These are phyloP conservation scores for Camelus dromedarius DNA, from an alignment of 2,113 vertebrate species.

Conservation along the genomic window DNA sequence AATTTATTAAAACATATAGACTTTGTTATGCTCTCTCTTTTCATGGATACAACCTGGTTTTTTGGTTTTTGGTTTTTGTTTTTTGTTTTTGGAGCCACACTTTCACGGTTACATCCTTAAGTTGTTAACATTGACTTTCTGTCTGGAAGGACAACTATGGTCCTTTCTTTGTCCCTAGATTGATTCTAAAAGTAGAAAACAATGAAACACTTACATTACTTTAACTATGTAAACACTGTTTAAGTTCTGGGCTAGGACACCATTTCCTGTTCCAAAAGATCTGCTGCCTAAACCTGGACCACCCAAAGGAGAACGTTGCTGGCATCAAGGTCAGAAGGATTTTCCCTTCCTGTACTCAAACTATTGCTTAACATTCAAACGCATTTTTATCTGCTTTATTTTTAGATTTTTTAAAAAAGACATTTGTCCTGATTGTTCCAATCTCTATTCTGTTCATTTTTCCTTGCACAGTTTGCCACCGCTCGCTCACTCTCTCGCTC, in stretches of 20 bases:
- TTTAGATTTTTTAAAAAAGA: not conserved
- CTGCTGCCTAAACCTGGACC: not conserved
- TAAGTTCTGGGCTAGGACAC: not conserved
- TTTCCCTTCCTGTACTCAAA: not conserved
- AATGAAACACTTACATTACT: not conserved
- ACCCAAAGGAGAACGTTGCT: not conserved
- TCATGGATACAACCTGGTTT: not conserved
- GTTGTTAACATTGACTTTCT: not conserved
- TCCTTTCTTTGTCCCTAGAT: not conserved
- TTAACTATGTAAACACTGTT: not conserved
- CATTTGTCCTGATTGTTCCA: not conserved
- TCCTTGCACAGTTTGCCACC: not conserved
- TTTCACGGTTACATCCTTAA: not conserved
- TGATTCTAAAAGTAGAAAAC: not conserved
- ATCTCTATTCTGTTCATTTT: not conserved
- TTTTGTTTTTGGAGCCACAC: not conserved
- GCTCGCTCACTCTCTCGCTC: not conserved
- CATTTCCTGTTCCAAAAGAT: not conserved
- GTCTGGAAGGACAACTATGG: not conserved
- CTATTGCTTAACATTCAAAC: not conserved
- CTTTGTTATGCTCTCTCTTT: not conserved
- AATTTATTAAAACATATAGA: not conserved
- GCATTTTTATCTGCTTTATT: not conserved
- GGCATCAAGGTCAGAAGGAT: not conserved
- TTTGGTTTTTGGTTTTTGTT: not conserved